Evolutionary conservation across 2,888 invertebrate species (phyloP).

Genomic region (Cerastoderma edule): DNA sequence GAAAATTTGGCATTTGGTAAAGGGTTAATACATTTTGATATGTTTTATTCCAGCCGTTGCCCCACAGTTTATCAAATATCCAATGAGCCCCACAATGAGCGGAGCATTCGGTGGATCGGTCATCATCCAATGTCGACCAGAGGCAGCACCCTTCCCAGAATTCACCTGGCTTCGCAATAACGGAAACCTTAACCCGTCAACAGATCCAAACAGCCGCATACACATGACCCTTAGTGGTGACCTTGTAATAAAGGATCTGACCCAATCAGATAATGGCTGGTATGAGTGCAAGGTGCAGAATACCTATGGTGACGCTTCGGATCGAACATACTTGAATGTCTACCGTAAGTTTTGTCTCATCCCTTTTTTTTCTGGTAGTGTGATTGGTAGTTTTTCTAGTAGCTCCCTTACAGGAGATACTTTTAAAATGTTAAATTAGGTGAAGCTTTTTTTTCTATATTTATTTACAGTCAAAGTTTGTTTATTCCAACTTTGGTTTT

Average conservation of each 20-base stretch:
- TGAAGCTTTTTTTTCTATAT: no score
- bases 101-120: conserved; percentile 96
- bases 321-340: conserved; percentile 67
- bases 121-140: conserved; percentile 94
- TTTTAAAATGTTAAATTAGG: no score
- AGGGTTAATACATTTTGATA: not conserved
- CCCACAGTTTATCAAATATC: conserved; percentile 95
- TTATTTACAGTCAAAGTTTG: no score
- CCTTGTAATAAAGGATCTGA: conserved; percentile 88
- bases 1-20: no score
- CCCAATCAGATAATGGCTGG: conserved; percentile 66
- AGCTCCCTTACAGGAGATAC: no score
- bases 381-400: no score
- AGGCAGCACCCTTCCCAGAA: conserved; percentile 92
- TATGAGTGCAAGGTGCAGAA: conserved; percentile 79
- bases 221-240: conserved; percentile 60
- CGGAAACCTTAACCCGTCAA: conserved; percentile 45
- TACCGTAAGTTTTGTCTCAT: conserved; percentile 48
- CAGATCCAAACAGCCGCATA: conserved; percentile 39
- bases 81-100: conserved; percentile 92
- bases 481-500: no score
- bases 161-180: conserved; percentile 96
- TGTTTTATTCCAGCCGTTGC: conserved; percentile 84
- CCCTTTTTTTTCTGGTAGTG: no score
- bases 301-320: conserved; percentile 66